phyloP scores from a whole-genome alignment of 2,113 vertebrate species.

The Pluvianellus socialis region DNA sequence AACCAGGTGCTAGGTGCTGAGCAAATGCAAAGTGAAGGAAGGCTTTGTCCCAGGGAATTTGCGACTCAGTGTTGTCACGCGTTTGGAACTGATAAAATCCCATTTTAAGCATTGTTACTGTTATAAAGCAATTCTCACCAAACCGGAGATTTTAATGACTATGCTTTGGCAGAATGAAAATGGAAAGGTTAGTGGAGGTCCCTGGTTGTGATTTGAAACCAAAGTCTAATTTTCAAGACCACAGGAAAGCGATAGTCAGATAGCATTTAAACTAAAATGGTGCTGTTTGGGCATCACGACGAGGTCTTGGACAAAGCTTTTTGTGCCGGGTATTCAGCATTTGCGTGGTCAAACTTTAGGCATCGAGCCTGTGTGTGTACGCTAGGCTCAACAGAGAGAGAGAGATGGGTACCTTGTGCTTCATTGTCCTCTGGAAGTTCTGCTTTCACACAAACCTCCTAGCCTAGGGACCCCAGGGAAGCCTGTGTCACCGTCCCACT shows the following conservation, averaged over 20 bases:
- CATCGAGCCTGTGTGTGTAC: neutral
- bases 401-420: neutral
- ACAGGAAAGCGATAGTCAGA: neutral
- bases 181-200: neutral
- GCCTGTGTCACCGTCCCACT: neutral
- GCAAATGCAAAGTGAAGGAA: neutral
- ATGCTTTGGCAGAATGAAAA: neutral
- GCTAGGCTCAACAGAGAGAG: neutral
- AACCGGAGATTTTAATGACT: neutral
- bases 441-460: neutral
- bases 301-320: neutral
- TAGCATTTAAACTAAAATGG: neutral
- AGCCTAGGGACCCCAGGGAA: neutral
- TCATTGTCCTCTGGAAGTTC: neutral
- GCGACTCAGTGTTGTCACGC: fast-evolving
- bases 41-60: neutral
- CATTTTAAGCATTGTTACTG: neutral
- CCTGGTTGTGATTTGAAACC: neutral
- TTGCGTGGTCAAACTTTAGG: neutral
- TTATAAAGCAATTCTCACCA: neutral
- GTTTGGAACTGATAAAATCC: neutral
- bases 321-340: neutral
- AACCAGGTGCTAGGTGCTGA: neutral
- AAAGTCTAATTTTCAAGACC: neutral
- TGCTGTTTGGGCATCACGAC: neutral